Evolutionary conservation across 1,140 invertebrate species (phyloP).

Genomic region (Drosophila bifasciata): DNA sequence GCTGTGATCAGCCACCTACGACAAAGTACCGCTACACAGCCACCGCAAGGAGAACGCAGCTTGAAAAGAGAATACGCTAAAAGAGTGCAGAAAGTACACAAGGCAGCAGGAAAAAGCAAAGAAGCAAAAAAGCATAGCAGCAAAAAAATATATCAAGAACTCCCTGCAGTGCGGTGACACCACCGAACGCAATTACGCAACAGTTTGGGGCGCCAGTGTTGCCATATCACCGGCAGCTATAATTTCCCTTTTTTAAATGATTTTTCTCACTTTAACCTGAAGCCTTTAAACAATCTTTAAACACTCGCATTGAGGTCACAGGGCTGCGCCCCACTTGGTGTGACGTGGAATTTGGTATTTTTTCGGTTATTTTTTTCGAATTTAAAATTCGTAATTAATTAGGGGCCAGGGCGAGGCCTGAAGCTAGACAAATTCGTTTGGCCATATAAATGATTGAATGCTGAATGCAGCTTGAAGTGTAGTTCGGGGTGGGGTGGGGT

Average conservation of each 20-base stretch:
- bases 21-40: constrained; percentile 39
- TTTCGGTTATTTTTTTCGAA: constrained; percentile 1
- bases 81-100: no score
- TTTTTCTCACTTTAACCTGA: constrained; percentile 21
- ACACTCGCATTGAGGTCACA: constrained; percentile 33
- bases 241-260: constrained; percentile 13
- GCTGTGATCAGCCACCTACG: constrained; percentile 49
- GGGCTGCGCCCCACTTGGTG: constrained; percentile 35
- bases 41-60: constrained; percentile 4
- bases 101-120: constrained; percentile 1
- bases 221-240: background rate
- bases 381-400: constrained; percentile 41
- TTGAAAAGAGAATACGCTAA: no score
- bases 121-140: background rate
- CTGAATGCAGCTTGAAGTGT: no score
- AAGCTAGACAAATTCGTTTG: constrained; percentile 37
- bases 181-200: no score
- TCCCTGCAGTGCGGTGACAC: no score
- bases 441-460: background rate
- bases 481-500: background rate
- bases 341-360: background rate
- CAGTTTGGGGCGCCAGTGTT: background rate
- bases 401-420: constrained; percentile 32
- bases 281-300: constrained; percentile 12
- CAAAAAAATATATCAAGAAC: background rate